Evolutionary conservation across 2,113 vertebrate species (phyloP), one percentile per base, ranked within the genome.

Genomic region (Zingel zingel): DNA sequence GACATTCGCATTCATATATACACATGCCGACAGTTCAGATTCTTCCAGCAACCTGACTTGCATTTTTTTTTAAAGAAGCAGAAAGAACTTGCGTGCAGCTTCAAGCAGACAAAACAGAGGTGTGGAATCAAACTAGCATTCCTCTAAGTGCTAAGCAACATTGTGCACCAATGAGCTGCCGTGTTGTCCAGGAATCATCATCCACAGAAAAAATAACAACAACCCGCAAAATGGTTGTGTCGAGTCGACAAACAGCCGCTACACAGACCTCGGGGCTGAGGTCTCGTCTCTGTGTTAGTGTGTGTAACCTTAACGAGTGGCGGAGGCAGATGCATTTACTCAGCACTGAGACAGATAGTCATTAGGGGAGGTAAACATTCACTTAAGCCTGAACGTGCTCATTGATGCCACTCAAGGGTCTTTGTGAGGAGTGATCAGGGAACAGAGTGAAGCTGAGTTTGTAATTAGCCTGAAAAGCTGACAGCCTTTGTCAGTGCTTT

Each of bases 311-410:
- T 54, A 59, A 45, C 39, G n/a, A 91, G 84, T 48, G 63, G 62
- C 27, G 39, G 67, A 80, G 85, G 79, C 88, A 80, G 75, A 86
- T 15, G 80, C 86, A 54, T 90, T 91, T 92, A 90, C 85, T 93
- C 90, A 89, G 83, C 81, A 39, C 76, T 6, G 70, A 92, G 92
- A 92, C 90, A 92, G 92, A 88, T 87, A 92, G 89, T 94, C 93
- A 94, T 95, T 95, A 94, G 85, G 80, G 89, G 86, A 93, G 88
- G 93, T 94, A 94, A 95, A 95, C 91, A 94, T 94, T 92, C 92
- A 89, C 93, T 94, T 94, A 94, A 93, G 92, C 88, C 80, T 74
- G 84, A 91, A 86, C 68, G 67, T 86, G 88, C 84, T 88, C 86
- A 93, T 90, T 89, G 82, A 88, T 84, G 90, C 92, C 92, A 90